Conservation (phyloP, 2,113 vertebrate species). For the Dryoscopus gambensis region DNA sequence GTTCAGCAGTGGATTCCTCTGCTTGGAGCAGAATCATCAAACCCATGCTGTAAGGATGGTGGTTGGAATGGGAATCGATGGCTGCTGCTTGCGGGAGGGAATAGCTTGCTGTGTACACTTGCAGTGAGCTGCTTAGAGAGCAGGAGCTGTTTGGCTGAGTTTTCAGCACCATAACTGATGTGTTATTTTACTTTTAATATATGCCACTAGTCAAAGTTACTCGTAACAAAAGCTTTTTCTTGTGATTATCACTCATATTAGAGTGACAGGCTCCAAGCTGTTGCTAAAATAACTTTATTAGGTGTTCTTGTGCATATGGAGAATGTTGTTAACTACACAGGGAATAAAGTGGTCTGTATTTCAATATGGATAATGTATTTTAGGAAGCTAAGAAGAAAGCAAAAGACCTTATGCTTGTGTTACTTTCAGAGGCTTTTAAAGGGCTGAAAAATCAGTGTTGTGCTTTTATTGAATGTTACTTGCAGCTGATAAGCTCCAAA, state of each 20-base stretch:
- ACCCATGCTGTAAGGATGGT: not conserved
- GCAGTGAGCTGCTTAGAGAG: not conserved
- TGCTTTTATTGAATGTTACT: not conserved
- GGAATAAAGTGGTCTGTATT: not conserved
- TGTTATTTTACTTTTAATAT: not conserved
- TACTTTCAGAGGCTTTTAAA: not conserved
- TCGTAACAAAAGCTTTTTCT: not conserved
- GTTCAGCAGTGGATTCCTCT: not conserved
- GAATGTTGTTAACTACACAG: not conserved
- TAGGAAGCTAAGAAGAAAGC: not conserved
- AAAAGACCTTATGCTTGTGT: not conserved
- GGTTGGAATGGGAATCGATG: not conserved
- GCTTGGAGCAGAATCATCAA: not conserved
- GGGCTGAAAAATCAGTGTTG: not conserved
- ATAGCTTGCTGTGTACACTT: not conserved
- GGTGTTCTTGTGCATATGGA: not conserved
- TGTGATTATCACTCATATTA: fast-evolving
- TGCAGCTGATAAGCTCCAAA: not conserved
- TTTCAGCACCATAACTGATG: not conserved
- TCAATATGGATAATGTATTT: not conserved
- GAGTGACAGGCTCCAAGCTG: not conserved
- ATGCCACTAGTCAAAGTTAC: not conserved
- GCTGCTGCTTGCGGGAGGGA: not conserved
- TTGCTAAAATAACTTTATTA: not conserved
- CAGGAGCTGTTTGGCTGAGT: not conserved